Evolutionary conservation across 2,113 vertebrate species (phyloP).

Genomic region (Paradoxurus hermaphroditus): DNA sequence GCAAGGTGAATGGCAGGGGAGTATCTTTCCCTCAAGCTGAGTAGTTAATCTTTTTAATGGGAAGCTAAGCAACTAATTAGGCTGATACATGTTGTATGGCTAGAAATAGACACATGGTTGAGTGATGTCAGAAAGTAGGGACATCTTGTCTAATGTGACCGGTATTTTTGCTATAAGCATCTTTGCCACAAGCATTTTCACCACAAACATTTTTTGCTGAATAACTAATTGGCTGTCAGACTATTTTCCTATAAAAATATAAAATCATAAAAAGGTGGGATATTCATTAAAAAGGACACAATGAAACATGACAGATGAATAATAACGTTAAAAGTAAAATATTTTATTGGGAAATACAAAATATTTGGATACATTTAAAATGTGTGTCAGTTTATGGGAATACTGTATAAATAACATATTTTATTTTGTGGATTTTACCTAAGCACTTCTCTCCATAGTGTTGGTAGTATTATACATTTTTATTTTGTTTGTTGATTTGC

Average conservation of each 20-base stretch:
- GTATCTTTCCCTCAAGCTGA: not conserved
- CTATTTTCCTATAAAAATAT: not conserved
- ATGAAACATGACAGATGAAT: not conserved
- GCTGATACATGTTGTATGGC: not conserved
- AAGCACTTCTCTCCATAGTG: not conserved
- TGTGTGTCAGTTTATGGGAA: not conserved
- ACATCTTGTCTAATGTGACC: not conserved
- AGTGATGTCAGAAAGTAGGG: not conserved
- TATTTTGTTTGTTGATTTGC: not conserved
- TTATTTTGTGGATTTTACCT: not conserved
- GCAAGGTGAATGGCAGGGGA: rapidly evolving
- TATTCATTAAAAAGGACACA: not conserved
- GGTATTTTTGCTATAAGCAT: not conserved
- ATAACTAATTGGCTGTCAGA: not conserved
- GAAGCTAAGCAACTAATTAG: not conserved
- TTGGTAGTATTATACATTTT: not conserved
- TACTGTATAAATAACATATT: not conserved
- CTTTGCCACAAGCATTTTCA: not conserved
- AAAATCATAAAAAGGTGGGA: not conserved
- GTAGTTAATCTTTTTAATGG: not conserved
- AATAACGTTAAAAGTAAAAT: not conserved
- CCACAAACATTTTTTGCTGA: not conserved
- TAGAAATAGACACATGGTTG: not conserved
- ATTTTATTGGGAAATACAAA: not conserved
- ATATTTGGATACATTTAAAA: not conserved